Evolutionary conservation across 2,797 vertebrate genomes (phyloP).

Genomic region (Basileuterus tristriatus): DNA sequence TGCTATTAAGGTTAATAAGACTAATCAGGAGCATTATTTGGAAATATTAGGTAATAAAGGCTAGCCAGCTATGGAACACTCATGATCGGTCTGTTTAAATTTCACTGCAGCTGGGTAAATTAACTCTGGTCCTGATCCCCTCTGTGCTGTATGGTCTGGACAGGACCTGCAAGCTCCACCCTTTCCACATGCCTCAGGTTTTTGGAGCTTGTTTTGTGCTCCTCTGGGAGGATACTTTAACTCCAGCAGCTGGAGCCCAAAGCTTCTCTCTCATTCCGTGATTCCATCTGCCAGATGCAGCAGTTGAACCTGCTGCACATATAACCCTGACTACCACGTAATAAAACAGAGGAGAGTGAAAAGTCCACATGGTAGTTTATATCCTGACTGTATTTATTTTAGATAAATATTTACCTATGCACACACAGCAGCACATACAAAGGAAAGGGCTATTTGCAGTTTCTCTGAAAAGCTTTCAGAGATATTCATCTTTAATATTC

Average conservation of each 20-base stretch:
- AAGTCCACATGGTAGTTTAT: background rate
- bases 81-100: background rate
- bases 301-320: background rate
- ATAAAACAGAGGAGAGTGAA: conserved; percentile 4
- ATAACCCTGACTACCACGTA: background rate
- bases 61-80: background rate
- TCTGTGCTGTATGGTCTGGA: background rate
- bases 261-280: background rate
- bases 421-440: background rate
- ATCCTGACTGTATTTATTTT: background rate
- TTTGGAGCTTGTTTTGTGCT: background rate
- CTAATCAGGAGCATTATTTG: conserved; percentile 1
- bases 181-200: background rate
- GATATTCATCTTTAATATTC: background rate
- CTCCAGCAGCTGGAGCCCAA: background rate
- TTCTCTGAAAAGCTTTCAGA: background rate
- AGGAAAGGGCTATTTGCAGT: background rate
- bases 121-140: background rate
- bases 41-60: background rate
- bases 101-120: background rate
- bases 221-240: background rate
- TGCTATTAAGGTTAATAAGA: background rate
- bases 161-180: background rate
- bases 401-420: conserved; percentile 4
- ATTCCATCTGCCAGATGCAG: background rate